phyloP scores from a whole-genome alignment of 2,797 vertebrate genomes.

The Xerus rutilus region DNA sequence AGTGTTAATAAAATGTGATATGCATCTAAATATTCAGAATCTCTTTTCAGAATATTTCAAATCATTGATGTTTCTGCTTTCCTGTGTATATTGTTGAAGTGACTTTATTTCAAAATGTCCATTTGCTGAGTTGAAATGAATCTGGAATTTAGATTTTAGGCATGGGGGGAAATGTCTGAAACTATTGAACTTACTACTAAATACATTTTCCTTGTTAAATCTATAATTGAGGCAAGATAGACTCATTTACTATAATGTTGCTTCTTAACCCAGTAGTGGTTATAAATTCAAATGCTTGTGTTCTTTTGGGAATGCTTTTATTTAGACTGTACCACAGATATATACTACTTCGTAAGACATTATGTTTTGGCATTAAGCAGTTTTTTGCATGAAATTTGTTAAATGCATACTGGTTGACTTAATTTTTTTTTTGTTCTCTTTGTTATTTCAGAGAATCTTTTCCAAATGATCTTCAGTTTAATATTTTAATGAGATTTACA shows the following conservation, averaged over 20 bases:
- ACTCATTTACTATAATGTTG: background rate
- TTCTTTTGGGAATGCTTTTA: slow-evolving; percentile 16
- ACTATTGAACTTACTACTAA: slow-evolving; percentile 44
- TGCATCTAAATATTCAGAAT: slow-evolving; percentile 16
- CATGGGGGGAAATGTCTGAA: slow-evolving; percentile 23
- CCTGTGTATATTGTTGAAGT: slow-evolving; percentile 56
- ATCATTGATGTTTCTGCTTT: slow-evolving; percentile 53
- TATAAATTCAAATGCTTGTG: slow-evolving; percentile 13
- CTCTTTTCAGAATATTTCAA: slow-evolving; percentile 63
- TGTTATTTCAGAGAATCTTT: slow-evolving; percentile 94
- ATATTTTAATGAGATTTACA: slow-evolving; percentile 99
- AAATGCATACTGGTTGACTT: background rate
- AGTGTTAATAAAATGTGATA: slow-evolving; percentile 44
- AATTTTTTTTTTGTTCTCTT: slow-evolving; percentile 51
- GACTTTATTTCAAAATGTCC: slow-evolving; percentile 61
- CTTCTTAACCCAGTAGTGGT: background rate
- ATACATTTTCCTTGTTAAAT: slow-evolving; percentile 38
- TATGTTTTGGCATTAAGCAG: slow-evolving; percentile 10
- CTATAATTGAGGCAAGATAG: background rate
- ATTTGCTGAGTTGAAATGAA: slow-evolving; percentile 50
- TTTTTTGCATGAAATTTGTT: slow-evolving; percentile 46
- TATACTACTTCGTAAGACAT: background rate
- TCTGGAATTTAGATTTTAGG: slow-evolving; percentile 64
- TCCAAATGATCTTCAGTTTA: slow-evolving; percentile 98
- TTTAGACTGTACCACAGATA: background rate